Evolutionary conservation across 2,113 vertebrate genomes (phyloP).

Genomic region (Ptychochromis oligacanthus): DNA sequence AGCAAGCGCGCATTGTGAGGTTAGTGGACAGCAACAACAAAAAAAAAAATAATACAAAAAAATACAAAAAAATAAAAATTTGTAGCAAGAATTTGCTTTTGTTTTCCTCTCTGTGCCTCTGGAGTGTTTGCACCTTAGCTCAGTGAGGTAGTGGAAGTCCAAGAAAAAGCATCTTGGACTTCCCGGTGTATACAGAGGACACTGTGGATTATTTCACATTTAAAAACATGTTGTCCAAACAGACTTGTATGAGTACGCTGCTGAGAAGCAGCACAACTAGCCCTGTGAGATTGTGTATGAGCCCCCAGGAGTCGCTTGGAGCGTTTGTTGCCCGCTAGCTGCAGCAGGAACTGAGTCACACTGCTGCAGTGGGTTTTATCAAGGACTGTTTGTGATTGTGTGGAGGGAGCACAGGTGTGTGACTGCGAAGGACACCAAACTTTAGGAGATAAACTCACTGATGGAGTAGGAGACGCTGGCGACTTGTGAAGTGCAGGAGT

Average conservation of each 20-base stretch:
- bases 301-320: conserved; percentile 4
- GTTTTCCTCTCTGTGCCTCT: neutral
- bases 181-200: neutral
- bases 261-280: neutral
- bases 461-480: neutral
- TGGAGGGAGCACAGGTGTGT: neutral
- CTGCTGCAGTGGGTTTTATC: neutral
- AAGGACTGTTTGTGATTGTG: conserved; percentile 3
- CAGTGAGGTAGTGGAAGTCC: neutral
- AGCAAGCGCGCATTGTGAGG: neutral
- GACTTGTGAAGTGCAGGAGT: neutral
- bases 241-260: neutral
- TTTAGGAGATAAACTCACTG: neutral
- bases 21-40: neutral
- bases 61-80: too few relatives aligned
- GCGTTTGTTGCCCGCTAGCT: conserved; percentile 6
- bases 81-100: neutral
- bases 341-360: neutral
- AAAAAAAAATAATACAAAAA: too few relatives aligned
- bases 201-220: conserved; percentile 17
- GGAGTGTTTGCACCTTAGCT: neutral
- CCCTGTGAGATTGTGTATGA: neutral
- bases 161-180: neutral
- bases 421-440: conserved; percentile 1
- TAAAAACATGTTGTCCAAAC: conserved; percentile 23